Conservation (phyloP, 2,113 vertebrate genomes). For the Gnathonemus echidnorhynchus region DNA sequence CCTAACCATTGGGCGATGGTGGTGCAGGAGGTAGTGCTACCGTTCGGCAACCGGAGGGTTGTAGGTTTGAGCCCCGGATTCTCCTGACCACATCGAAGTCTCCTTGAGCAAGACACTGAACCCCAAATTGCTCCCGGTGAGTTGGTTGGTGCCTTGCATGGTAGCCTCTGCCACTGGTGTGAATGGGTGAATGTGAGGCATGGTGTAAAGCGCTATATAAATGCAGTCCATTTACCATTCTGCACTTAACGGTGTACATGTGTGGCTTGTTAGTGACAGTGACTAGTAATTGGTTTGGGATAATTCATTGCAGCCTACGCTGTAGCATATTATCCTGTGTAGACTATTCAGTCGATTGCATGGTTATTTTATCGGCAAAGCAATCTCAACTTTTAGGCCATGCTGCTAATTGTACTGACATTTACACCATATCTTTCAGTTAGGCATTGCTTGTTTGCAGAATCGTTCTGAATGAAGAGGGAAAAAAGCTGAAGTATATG, state of each 20-base stretch:
- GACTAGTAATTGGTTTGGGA: not conserved
- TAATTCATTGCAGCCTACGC: not conserved
- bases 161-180: no score
- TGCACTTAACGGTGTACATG: not conserved
- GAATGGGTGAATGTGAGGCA: no score
- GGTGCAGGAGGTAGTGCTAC: no score
- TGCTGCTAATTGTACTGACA: not conserved
- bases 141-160: no score
- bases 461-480: not conserved
- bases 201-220: no score
- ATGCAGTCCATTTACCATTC: not conserved
- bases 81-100: no score
- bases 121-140: no score
- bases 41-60: no score
- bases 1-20: not conserved
- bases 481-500: not conserved
- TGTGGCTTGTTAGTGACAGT: not conserved
- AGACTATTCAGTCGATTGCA: not conserved
- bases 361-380: not conserved
- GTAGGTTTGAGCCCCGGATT: no score
- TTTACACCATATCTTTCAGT: not conserved
- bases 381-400: not conserved
- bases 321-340: not conserved
- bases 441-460: not conserved
- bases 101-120: no score